These are phyloP conservation scores for Clarias laeviceps DNA, from an alignment of 2,797 vertebrate species.

Conservation along the genomic window DNA sequence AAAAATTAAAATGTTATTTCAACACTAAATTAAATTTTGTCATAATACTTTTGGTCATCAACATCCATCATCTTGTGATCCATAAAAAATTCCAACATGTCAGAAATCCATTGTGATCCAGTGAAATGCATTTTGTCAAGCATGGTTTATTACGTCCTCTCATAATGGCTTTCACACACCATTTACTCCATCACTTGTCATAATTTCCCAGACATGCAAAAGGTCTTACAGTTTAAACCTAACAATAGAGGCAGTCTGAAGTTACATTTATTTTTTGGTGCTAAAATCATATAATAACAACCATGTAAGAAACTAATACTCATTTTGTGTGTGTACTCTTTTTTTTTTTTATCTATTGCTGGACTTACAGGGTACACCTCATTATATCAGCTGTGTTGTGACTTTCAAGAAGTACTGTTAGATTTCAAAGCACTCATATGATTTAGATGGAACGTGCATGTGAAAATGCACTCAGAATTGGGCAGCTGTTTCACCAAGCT, in stretches of 20 bases:
- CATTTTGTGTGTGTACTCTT: no score
- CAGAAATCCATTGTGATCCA: not conserved
- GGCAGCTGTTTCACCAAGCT: slow-evolving; percentile 5
- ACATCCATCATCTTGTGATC: not conserved
- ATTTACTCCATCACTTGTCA: not conserved
- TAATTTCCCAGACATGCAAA: not conserved
- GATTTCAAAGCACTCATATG: slow-evolving; percentile 2
- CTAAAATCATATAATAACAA: not conserved
- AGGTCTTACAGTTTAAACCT: not conserved
- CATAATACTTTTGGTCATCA: no score
- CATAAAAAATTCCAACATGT: not conserved
- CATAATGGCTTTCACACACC: no score
- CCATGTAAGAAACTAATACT: not conserved
- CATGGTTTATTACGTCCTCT: not conserved
- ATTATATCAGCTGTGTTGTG: not conserved
- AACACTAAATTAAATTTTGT: no score
- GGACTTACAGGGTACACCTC: not conserved
- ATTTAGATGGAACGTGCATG: not conserved
- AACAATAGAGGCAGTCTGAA: not conserved
- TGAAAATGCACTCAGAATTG: not conserved
- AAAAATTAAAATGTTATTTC: no score
- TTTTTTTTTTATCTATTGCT: not conserved
- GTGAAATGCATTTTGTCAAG: not conserved
- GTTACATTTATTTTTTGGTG: not conserved
- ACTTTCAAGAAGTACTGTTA: slow-evolving; percentile 3